Conservation (phyloP, 1,140 invertebrate genomes). For the Helicoverpa armigera region DNA sequence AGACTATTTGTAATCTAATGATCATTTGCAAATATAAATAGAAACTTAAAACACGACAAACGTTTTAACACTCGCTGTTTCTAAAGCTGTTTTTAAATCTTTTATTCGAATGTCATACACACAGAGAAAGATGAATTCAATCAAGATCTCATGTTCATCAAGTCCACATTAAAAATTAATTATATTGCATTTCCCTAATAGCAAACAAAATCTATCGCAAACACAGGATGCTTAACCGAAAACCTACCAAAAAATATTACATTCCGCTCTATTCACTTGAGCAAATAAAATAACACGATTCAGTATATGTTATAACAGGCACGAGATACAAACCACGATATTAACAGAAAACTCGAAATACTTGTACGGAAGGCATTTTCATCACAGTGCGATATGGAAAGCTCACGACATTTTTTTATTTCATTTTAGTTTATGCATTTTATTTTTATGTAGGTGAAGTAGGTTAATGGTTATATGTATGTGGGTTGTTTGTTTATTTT, state of each 20-base stretch:
- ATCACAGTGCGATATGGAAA: conserved; percentile 19
- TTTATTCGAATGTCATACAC: too few relatives aligned
- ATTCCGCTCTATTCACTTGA: conserved; percentile 38
- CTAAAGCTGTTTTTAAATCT: too few relatives aligned
- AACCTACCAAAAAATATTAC: conserved; percentile 30
- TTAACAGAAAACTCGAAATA: conserved; percentile 48
- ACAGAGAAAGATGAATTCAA: too few relatives aligned
- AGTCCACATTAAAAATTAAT: too few relatives aligned
- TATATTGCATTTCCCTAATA: neutral
- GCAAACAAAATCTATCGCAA: neutral
- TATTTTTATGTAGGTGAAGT: conserved; percentile 1
- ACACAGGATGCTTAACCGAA: neutral
- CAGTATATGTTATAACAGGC: conserved; percentile 42
- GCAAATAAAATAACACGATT: conserved; percentile 46
- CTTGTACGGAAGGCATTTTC: conserved; percentile 37
- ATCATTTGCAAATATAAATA: too few relatives aligned
- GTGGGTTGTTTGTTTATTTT: neutral
- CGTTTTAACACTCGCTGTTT: too few relatives aligned
- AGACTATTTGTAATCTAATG: too few relatives aligned
- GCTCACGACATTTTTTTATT: conserved; percentile 3
- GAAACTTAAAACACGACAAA: too few relatives aligned
- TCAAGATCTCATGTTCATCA: too few relatives aligned
- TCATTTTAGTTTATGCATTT: conserved; percentile 36
- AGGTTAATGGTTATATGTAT: neutral
- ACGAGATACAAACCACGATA: conserved; percentile 23